Evolutionary conservation across 2,113 vertebrate species (phyloP).

Genomic region (Rhinolophus sinicus): DNA sequence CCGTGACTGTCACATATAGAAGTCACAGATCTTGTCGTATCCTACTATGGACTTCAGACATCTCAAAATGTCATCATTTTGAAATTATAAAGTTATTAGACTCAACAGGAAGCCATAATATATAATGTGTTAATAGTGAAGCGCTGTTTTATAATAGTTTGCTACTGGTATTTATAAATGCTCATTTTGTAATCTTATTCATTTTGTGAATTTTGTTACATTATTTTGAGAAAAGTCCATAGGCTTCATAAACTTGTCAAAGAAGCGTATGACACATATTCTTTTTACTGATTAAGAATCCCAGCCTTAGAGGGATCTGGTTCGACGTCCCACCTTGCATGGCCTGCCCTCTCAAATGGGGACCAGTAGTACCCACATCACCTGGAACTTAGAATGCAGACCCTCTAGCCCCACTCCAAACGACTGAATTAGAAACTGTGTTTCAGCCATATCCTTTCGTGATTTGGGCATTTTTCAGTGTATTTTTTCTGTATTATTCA

Average conservation of each 20-base stretch:
- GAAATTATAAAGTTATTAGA: neutral
- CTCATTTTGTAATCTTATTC: neutral
- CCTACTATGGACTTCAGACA: neutral
- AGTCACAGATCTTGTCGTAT: neutral
- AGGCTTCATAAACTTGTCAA: neutral
- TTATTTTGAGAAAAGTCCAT: neutral
- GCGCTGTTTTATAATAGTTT: neutral
- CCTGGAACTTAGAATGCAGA: neutral
- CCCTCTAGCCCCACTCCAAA: neutral
- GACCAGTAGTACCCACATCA: fast-evolving
- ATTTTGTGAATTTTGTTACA: neutral
- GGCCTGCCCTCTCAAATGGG: neutral
- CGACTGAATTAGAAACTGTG: neutral
- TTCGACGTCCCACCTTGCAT: neutral
- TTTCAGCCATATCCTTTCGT: neutral
- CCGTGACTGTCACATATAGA: neutral
- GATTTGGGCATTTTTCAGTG: neutral
- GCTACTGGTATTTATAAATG: neutral
- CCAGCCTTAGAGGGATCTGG: neutral
- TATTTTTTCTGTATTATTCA: neutral
- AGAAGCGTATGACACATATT: neutral
- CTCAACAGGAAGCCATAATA: neutral
- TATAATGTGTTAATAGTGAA: neutral
- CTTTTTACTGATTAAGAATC: neutral
- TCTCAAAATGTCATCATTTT: neutral